These are phyloP conservation scores for Diachrysia chrysitis DNA, from an alignment of 2,888 invertebrate species.

Conservation along the genomic window DNA sequence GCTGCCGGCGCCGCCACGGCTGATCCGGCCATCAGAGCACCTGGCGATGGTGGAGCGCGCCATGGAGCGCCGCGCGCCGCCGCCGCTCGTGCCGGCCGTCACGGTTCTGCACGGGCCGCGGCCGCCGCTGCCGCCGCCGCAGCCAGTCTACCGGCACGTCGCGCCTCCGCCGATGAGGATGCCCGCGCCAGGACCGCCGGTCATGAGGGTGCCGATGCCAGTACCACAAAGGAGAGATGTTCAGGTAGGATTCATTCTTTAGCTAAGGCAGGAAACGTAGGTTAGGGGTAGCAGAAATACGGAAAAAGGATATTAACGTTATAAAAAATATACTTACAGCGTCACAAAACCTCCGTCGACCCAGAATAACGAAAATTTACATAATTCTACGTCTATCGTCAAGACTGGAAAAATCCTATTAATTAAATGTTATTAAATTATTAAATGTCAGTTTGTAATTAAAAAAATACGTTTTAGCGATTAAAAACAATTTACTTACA, in stretches of 20 bases:
- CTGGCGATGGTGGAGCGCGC: slow-evolving; percentile 77
- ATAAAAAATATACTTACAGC: too few species aligned
- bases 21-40: slow-evolving; percentile 84
- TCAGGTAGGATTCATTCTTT: slow-evolving; percentile 72
- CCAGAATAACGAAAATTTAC: too few species aligned
- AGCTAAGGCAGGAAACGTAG: too few species aligned
- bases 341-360: too few species aligned
- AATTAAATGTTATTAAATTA: too few species aligned
- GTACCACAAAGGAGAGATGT: slow-evolving; percentile 74
- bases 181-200: slow-evolving; percentile 76
- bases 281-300: too few species aligned
- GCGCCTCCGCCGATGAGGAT: slow-evolving; percentile 80
- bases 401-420: too few species aligned
- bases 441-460: too few species aligned
- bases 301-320: too few species aligned
- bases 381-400: too few species aligned
- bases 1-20: slow-evolving; percentile 75
- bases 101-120: slow-evolving; percentile 75
- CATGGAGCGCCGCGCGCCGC: slow-evolving; percentile 73
- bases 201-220: slow-evolving; percentile 69
- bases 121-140: slow-evolving; percentile 67
- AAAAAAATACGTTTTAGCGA: too few species aligned
- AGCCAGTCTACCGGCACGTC: slow-evolving; percentile 76
- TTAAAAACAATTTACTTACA: too few species aligned
- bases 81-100: slow-evolving; percentile 74